Base-by-base conservation (phyloP, 1,140 invertebrate species). In the Pogonus chalceus region DNA sequence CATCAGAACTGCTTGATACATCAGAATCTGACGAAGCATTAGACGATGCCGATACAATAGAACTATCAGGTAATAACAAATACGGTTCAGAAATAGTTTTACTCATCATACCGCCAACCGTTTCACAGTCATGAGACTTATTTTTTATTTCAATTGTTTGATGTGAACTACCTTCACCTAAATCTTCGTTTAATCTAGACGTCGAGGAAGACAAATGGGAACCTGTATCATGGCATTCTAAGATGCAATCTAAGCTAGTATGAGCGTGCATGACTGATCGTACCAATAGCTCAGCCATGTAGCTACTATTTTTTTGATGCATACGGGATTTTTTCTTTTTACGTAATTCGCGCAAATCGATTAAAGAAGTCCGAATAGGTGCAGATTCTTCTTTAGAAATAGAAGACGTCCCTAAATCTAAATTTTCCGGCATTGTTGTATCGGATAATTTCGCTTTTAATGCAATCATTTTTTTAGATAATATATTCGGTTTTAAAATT, bases 211-310 rank as follows among this genome's bases (percentile, higher is more conserved):
- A 35, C 14, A 20, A 37, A 35, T 14, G 14, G 9, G 3, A 4
- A 31, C 14, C 35, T 23, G 73, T 76, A 60, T 79, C 78, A 23
- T 75, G 73, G 37, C 70, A 73, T 61, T 80, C 79, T 31, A 66
- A 72, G 2, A 80, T 77, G 50, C 76, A 75, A 35, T 79, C 78
- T 4, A 84, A 63, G 56, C 74, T 80, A n/a, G 74, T 77, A 46
- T 81, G 79, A 3, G 72, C 75, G 43, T 75, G 72, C 54, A 80
- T 75, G 1, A 84, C 74, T 3, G 81, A 82, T 55, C 78, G 70
- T 1, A 82, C 82, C 20, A 85, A 65, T 51, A 82, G 72, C 9
- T 81, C 78, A 1, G 79, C 80, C 74, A 84, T 82, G 1, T 72
- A 69, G 53, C 76, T 77, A 1, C 74, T 77, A 47, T 69, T 64